Evolutionary conservation across 2,113 vertebrate genomes (phyloP), one percentile per base, ranked within the genome.

Genomic region (Oenanthe melanoleuca): DNA sequence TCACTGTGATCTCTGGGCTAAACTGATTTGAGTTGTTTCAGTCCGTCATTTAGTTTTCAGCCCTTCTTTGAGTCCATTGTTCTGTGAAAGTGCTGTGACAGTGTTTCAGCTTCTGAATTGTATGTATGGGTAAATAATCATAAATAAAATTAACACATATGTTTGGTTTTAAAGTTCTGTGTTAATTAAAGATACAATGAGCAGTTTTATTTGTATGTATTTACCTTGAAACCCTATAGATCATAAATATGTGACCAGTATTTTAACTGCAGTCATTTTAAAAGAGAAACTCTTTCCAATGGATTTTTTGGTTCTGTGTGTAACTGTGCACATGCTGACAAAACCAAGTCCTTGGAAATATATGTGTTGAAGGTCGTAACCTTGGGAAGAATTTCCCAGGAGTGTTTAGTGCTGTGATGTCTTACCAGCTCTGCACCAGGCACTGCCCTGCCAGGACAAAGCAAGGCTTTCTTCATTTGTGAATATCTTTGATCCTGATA

Each of bases 361-460:
- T 13, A 3, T 3, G 7, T 16, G 12, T 69, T 85, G 84, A 92
- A 95, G 77, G 82, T 67, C 45, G 25, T 91, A 75, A 83, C 61
- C 80, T 50, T 94, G 88, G 81, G 67, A 94, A 89, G 75, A 85
- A 84, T 87, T 97, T 96, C 91, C 78, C 80, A 82, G 75, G 65
- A 95, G 37, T 18, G 2, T 77, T 65, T 42, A 86, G n/a, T 64
- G 38, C 69, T 78, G 33, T 40, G 5, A 18, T 23, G 2, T 34
- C 55, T 80, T 57, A 57, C 55, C 38, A 66, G 33, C 65, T 74
- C 37, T 2, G 2, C 37, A 40, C 8, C 34, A 47, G 80, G 45
- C 5, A 1, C 49, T 71, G 4, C 1, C 4, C 26, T 72, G 37
- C 45, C 37, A 29, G 59, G 8, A 34, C 6, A 33, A 24, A 71